Conservation (phyloP, 2,797 vertebrate species). For the Scolopax bukidnonensis region DNA sequence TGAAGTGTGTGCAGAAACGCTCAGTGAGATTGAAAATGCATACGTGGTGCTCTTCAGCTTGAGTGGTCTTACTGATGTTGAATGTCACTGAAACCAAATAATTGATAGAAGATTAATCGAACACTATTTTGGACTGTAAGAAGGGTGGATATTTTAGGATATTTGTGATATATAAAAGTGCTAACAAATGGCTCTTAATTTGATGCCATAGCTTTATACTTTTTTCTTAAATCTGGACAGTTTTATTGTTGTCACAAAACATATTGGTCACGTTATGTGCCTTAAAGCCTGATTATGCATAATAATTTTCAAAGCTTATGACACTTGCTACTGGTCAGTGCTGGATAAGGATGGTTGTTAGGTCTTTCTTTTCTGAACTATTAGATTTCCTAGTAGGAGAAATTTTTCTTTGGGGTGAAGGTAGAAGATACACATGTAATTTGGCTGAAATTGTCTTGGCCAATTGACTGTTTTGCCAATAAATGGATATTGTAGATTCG, state of each 20-base stretch:
- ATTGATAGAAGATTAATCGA: neutral
- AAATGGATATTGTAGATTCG: neutral
- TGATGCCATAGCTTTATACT: neutral
- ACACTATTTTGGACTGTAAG: neutral
- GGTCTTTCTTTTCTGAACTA: neutral
- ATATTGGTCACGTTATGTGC: neutral
- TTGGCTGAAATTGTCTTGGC: neutral
- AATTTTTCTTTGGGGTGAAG: neutral
- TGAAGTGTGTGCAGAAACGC: neutral
- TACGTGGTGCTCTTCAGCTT: fast-evolving
- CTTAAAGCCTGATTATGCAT: neutral
- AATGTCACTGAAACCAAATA: neutral
- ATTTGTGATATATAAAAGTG: neutral
- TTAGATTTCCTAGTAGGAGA: neutral
- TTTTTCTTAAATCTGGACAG: neutral
- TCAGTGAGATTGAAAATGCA: neutral
- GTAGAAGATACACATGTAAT: neutral
- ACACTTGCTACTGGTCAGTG: neutral
- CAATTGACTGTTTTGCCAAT: neutral
- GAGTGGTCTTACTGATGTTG: fast-evolving
- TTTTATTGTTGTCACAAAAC: neutral
- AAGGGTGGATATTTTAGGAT: neutral
- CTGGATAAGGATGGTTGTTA: neutral
- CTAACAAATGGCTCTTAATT: neutral
- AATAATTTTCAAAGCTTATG: neutral